phyloP scores from a whole-genome alignment of 2,797 vertebrate genomes.

The Sylvilagus floridanus region DNA sequence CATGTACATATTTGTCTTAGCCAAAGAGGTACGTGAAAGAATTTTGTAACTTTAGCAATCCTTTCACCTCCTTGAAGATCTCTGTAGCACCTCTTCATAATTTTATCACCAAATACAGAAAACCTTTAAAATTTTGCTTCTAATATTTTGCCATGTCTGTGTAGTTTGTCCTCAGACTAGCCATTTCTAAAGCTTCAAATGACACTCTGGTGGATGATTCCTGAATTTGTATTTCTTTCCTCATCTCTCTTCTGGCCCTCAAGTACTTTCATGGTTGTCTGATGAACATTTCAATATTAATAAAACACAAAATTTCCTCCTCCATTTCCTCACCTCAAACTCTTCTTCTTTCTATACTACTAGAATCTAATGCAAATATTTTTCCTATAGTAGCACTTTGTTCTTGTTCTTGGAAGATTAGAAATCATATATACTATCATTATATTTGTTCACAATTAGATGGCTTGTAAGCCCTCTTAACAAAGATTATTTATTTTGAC shows the following conservation, averaged over 20 bases:
- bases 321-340: neutral
- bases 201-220: neutral
- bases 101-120: neutral
- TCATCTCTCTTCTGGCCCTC: neutral
- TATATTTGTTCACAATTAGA: neutral
- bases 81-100: neutral
- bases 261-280: conserved; percentile 1
- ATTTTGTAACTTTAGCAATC: neutral
- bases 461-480: neutral
- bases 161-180: neutral
- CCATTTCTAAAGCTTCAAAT: neutral
- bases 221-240: neutral
- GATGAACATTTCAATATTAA: neutral
- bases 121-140: neutral
- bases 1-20: neutral
- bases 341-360: neutral
- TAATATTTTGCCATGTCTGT: neutral
- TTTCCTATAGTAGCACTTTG: neutral
- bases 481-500: neutral
- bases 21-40: neutral
- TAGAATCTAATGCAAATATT: neutral
- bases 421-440: neutral
- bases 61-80: neutral
- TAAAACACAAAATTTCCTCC: neutral
- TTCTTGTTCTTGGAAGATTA: neutral